Percentiles rank a stretch among this genome's conserved stretches.
These are phyloP conservation scores for Diabrotica balteata DNA, from an alignment of 2,888 invertebrate genomes.

Conservation along the genomic window DNA sequence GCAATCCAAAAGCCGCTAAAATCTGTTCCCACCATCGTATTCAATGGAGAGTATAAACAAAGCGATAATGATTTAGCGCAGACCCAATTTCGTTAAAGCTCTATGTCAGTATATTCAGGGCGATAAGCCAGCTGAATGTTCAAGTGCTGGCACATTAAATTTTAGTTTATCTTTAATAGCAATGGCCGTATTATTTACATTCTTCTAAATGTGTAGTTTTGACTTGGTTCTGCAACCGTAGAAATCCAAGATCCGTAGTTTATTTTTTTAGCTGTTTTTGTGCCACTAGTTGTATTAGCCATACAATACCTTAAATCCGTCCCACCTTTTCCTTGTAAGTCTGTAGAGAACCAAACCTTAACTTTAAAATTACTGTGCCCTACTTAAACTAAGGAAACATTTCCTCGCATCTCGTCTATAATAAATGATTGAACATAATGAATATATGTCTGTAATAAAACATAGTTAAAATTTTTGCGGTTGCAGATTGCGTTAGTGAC, in stretches of 20 bases:
- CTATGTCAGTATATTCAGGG: slow-evolving; percentile 62
- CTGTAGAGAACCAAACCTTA: too few species aligned
- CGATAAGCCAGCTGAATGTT: slow-evolving; percentile 52
- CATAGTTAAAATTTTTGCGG: too few species aligned
- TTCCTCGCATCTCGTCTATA: too few species aligned
- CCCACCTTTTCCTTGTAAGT: too few species aligned
- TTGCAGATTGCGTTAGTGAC: too few species aligned
- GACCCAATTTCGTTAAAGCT: slow-evolving; percentile 64
- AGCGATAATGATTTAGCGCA: slow-evolving; percentile 65
- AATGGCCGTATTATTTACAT: slow-evolving; percentile 9
- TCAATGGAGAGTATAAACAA: slow-evolving; percentile 69
- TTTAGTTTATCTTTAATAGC: slow-evolving; percentile 7
- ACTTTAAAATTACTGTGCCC: too few species aligned
- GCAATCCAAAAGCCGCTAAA: slow-evolving; percentile 64
- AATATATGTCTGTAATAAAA: too few species aligned
- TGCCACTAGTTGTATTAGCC: too few species aligned
- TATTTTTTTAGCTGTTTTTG: too few species aligned
- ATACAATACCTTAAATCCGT: too few species aligned
- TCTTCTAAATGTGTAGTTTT: slow-evolving; percentile 2
- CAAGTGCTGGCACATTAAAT: slow-evolving; percentile 14
- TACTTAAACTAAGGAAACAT: too few species aligned
- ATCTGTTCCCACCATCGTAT: slow-evolving; percentile 73
- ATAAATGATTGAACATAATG: too few species aligned
- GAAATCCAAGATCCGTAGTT: not conserved
- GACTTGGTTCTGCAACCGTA: slow-evolving; percentile 3